These are phyloP conservation scores for Metalampra italica DNA, from an alignment of 2,888 invertebrate genomes.

Conservation along the genomic window DNA sequence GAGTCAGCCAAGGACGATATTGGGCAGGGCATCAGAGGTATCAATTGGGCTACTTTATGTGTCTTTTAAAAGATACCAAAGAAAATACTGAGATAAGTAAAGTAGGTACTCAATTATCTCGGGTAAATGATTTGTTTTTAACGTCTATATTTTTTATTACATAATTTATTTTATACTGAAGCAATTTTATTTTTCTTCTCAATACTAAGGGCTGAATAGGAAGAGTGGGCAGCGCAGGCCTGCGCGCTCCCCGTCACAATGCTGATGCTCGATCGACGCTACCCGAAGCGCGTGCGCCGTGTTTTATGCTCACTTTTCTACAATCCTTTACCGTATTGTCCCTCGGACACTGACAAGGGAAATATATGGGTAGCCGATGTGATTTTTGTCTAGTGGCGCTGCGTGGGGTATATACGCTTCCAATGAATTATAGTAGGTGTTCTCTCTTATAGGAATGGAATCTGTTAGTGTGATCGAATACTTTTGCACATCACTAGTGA, in stretches of 20 bases:
- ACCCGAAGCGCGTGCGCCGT: conserved; percentile 56
- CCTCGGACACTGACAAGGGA: conserved; percentile 51
- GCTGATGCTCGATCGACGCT: conserved; percentile 55
- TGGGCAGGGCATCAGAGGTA: too few species aligned
- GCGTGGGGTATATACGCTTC: conserved; percentile 56
- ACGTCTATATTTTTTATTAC: too few species aligned
- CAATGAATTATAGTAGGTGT: conserved; percentile 37
- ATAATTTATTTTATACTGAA: too few species aligned
- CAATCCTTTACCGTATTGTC: conserved; percentile 64
- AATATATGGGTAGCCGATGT: conserved; percentile 64
- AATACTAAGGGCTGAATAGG: background rate
- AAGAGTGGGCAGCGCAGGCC: background rate
- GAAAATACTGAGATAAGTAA: too few species aligned
- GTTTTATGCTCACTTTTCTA: conserved; percentile 69
- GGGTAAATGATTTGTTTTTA: too few species aligned
- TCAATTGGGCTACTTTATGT: too few species aligned
- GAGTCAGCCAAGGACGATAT: too few species aligned
- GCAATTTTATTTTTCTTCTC: too few species aligned
- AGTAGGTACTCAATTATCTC: too few species aligned
- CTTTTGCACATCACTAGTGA: background rate
- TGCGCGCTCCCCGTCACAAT: conserved; percentile 29
- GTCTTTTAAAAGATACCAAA: too few species aligned
- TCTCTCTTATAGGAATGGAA: conserved; percentile 6
- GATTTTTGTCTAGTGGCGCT: conserved; percentile 72
- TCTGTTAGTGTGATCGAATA: conserved; percentile 7